A percentile compares a stretch with the other conserved stretches of the same genome.
Conservation (phyloP, 2,797 vertebrate species). For the Ceyx erithaca region DNA sequence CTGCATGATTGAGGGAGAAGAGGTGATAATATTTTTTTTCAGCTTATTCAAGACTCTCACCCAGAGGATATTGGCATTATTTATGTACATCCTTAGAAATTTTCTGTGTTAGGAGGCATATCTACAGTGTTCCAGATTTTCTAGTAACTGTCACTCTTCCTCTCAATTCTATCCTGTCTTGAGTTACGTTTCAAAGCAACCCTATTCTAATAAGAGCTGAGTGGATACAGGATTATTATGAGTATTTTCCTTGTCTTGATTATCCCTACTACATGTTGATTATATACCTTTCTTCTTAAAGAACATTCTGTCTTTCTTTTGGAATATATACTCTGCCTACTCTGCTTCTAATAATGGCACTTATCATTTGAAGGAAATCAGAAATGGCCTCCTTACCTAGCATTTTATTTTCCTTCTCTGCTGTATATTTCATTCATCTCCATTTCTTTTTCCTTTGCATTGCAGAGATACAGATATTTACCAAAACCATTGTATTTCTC, state of each 20-base stretch:
- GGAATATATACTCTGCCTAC: background rate
- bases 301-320: background rate
- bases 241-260: conserved; percentile 8
- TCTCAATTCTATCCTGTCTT: background rate
- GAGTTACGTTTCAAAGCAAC: background rate
- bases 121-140: background rate
- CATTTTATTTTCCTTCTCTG: background rate
- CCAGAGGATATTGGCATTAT: background rate
- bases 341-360: background rate
- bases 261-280: background rate
- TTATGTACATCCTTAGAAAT: background rate
- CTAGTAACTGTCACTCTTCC: background rate
- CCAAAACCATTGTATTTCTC: background rate
- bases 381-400: background rate
- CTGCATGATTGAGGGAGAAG: fast-evolving
- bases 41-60: background rate
- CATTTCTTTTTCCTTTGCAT: background rate
- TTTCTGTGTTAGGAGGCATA: background rate
- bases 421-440: background rate
- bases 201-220: background rate
- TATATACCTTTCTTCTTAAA: background rate
- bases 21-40: background rate
- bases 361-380: background rate
- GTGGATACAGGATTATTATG: background rate
- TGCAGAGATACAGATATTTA: background rate